Evolutionary conservation across 2,888 invertebrate species (phyloP).

Genomic region (Biston betularia): DNA sequence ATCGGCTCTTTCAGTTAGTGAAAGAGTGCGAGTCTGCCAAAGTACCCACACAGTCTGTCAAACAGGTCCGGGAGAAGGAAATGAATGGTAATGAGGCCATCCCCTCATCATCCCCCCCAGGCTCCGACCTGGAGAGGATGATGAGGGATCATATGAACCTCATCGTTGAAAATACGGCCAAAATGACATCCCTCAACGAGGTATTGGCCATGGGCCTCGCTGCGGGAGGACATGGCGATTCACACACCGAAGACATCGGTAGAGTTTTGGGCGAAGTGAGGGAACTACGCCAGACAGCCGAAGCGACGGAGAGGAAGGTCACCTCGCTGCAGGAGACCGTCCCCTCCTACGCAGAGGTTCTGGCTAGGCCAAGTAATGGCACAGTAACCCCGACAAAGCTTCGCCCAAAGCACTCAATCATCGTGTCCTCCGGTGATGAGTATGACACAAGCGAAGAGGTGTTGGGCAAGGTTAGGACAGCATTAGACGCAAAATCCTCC

Average conservation of each 20-base stretch:
- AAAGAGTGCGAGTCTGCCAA: background rate
- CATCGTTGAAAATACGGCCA: background rate
- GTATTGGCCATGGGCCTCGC: background rate
- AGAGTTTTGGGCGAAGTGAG: background rate
- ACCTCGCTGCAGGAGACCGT: background rate
- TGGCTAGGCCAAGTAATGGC: background rate
- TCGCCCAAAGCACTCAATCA: constrained; percentile 11
- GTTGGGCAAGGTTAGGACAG: background rate
- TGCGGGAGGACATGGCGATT: background rate
- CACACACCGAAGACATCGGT: background rate
- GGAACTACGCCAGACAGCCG: background rate
- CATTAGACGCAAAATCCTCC: background rate
- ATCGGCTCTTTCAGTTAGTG: background rate
- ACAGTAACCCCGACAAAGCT: background rate
- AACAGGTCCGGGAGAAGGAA: background rate
- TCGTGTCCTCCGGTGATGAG: constrained; percentile 8
- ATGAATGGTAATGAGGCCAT: background rate
- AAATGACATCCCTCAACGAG: background rate
- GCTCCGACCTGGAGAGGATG: no score
- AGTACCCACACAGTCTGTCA: background rate
- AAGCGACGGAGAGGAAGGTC: background rate
- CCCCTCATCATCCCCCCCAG: no score
- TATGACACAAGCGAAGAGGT: constrained; percentile 9
- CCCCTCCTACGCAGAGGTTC: background rate
- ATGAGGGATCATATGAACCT: no score